Percentiles rank a stretch among this genome's conserved stretches.
Conservation (phyloP, 2,113 vertebrate genomes). For the Spermophilus dauricus region DNA sequence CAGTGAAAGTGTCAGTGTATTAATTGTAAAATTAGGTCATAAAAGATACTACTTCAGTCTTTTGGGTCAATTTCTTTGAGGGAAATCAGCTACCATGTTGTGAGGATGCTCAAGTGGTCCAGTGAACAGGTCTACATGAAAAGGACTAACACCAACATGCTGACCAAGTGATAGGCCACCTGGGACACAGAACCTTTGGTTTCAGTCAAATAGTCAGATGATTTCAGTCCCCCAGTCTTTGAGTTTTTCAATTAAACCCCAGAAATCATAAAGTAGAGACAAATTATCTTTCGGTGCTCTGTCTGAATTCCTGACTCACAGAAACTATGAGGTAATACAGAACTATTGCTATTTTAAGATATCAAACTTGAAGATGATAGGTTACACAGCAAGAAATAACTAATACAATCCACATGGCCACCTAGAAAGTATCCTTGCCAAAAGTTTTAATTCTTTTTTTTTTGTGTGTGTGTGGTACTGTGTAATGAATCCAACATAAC, state of each 20-base stretch:
- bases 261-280: conserved; percentile 21
- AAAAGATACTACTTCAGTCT: background rate
- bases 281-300: background rate
- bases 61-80: background rate
- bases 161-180: background rate
- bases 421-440: background rate
- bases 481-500: no score
- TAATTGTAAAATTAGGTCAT: background rate
- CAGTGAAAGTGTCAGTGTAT: background rate
- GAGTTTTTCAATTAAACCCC: background rate
- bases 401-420: background rate
- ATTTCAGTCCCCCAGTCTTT: background rate
- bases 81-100: background rate
- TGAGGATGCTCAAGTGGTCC: background rate
- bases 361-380: background rate
- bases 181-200: background rate
- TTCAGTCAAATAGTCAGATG: background rate
- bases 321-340: background rate
- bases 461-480: background rate
- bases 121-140: background rate
- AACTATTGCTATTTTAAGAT: background rate
- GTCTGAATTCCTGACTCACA: background rate
- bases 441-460: background rate
- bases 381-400: conserved; percentile 1
- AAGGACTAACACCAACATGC: background rate